phyloP scores from a whole-genome alignment of 2,888 invertebrate genomes.

The Ormia ochracea region DNA sequence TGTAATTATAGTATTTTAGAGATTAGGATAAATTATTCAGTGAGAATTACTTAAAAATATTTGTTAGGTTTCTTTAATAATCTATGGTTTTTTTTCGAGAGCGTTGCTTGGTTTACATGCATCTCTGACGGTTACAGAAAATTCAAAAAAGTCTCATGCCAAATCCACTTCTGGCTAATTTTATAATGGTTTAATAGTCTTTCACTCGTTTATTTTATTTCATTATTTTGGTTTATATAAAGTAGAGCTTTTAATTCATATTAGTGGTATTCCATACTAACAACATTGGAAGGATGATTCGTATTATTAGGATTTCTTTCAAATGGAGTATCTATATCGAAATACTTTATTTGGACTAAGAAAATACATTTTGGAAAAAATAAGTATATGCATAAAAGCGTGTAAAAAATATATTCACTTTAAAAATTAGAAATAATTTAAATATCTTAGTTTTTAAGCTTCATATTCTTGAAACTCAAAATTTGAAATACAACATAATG shows the following conservation, averaged over 20 bases:
- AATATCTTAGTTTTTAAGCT: constrained; percentile 38
- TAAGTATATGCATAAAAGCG: neutral
- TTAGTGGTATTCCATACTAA: neutral
- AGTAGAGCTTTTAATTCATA: neutral
- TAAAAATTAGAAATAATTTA: constrained; percentile 15
- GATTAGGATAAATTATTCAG: constrained; percentile 27
- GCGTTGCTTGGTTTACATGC: neutral
- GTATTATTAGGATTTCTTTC: neutral
- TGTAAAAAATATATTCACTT: constrained; percentile 4
- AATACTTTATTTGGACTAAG: neutral
- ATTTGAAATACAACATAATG: neutral
- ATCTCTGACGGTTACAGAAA: neutral
- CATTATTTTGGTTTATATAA: neutral
- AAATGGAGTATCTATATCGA: neutral
- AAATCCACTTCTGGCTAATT: neutral
- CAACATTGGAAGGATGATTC: neutral
- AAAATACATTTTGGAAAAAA: neutral
- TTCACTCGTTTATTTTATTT: neutral
- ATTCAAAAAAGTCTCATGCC: neutral
- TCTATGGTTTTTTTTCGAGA: neutral
- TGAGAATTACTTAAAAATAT: neutral
- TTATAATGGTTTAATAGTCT: neutral
- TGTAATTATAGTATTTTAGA: constrained; percentile 37
- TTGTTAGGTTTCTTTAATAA: neutral
- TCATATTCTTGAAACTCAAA: constrained; percentile 7